Evolutionary conservation across 2,888 invertebrate genomes (phyloP).

Genomic region (Dynastes maya): DNA sequence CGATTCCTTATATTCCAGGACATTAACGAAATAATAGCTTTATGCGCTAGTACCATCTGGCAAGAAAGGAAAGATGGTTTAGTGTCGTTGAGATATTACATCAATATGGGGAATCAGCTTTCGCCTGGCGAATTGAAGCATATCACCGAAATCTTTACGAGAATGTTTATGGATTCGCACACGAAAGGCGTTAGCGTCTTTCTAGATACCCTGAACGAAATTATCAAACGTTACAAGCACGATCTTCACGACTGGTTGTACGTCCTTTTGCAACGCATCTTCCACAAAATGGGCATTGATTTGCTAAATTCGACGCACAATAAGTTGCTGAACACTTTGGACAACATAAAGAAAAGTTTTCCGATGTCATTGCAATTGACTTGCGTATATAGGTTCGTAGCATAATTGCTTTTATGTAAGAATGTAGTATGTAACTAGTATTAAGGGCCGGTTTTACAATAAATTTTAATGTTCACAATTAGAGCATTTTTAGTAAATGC

Average conservation of each 20-base stretch:
- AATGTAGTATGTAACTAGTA: no score
- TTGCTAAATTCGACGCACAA: constrained; percentile 92
- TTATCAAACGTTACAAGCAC: constrained; percentile 88
- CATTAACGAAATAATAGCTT: constrained; percentile 87
- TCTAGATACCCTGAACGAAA: constrained; percentile 92
- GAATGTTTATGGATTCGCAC: constrained; percentile 98
- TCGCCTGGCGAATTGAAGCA: constrained; percentile 83
- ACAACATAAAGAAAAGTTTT: constrained; percentile 82
- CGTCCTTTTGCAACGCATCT: constrained; percentile 82
- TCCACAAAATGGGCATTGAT: constrained; percentile 91
- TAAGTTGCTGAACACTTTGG: constrained; percentile 90
- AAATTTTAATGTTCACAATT: no score
- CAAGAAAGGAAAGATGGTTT: constrained; percentile 96
- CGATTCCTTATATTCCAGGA: constrained; percentile 73
- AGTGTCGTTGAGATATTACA: constrained; percentile 79
- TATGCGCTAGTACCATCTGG: constrained; percentile 93
- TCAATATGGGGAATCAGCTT: constrained; percentile 80
- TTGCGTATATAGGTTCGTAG: constrained; percentile 75
- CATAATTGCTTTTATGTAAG: background rate
- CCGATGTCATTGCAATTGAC: constrained; percentile 78
- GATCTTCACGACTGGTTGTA: constrained; percentile 96
- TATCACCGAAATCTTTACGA: constrained; percentile 93
- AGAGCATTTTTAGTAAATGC: no score
- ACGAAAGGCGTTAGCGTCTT: constrained; percentile 94
- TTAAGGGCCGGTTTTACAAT: no score